Evolutionary conservation across 2,113 vertebrate species (phyloP), one percentile per base, ranked within the genome.

Genomic region (Hyaena hyaena): DNA sequence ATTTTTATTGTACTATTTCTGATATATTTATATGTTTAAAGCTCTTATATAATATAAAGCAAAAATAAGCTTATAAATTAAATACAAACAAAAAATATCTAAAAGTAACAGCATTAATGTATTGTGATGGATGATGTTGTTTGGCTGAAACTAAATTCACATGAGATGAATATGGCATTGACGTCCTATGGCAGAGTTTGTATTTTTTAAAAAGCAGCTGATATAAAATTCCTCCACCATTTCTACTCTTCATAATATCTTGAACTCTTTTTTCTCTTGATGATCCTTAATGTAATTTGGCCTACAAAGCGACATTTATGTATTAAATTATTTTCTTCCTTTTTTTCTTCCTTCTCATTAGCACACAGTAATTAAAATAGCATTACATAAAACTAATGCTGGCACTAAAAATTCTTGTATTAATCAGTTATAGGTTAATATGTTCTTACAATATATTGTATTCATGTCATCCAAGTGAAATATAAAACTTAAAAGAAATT

Each of bases 31-130:
- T 58, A 63, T 88, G 3, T 74, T 55, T 97, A 88, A 95, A 76
- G 17, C 19, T 84, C 2, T 82, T 96, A 65, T 92, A 58, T 65
- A 90, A 82, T 63, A 43, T 79, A 88, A 90, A 90, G 39, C 10
- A 85, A 92, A 94, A 90, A 82, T 53, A 81, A 71, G 53, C 71
- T 76, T 86, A 71, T 71, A 95, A 96, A 93, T 91, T 94, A 95
- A 94, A 81, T 28, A 28, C 9, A 96, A 95, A 96, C 10, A 77
- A 96, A 73, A 83, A 71, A 10, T 35, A 81, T 55, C 89, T 88
- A 26, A 83, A 69, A 95, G 48, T 73, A 93, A 69, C 16, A 91
- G 50, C 24, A 45, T 71, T 74, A 93, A 84, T 83, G 65, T 31
- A 33, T 28, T 68, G 2, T 85, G 50, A 93, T 91, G 66, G 21